These are phyloP conservation scores for Orchesella flavescens DNA, from an alignment of 2,888 invertebrate species.

Conservation along the genomic window DNA sequence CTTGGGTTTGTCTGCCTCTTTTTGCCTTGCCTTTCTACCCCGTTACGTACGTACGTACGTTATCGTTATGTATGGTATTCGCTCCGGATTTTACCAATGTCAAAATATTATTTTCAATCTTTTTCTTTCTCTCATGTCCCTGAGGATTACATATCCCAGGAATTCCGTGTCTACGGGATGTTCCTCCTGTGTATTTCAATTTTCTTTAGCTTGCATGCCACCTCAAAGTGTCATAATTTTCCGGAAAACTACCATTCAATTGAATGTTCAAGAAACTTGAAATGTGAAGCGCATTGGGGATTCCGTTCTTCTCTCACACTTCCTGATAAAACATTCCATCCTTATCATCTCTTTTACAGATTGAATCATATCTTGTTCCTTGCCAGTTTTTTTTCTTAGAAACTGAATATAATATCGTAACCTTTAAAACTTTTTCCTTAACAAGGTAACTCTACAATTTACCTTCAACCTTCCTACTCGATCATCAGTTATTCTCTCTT, in stretches of 20 bases:
- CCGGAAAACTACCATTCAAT: constrained; percentile 64
- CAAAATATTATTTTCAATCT: not conserved
- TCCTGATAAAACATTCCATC: constrained; percentile 22
- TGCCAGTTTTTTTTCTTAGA: not conserved
- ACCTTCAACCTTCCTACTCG: not conserved
- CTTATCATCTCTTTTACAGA: not conserved
- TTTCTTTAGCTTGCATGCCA: constrained; percentile 43
- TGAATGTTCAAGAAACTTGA: constrained; percentile 40
- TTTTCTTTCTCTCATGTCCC: constrained; percentile 8
- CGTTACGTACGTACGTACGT: not conserved
- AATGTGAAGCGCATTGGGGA: constrained; percentile 43
- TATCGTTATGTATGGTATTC: not conserved
- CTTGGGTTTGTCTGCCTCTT: not conserved
- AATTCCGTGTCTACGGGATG: constrained; percentile 59
- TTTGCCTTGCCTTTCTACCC: not conserved
- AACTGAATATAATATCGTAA: not conserved
- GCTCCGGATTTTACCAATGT: not conserved
- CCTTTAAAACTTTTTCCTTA: constrained; percentile 16
- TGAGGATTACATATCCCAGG: constrained; percentile 4
- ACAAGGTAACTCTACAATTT: not conserved
- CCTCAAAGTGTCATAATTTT: constrained; percentile 65
- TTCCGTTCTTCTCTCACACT: not conserved
- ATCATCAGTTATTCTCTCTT: not conserved
- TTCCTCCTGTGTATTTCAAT: constrained; percentile 31
- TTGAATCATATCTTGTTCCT: constrained; percentile 1